A percentile compares a stretch with the other conserved stretches of the same genome.
Evolutionary conservation across 2,888 invertebrate species (phyloP).

Genomic region (Meghimatium bilineatum): DNA sequence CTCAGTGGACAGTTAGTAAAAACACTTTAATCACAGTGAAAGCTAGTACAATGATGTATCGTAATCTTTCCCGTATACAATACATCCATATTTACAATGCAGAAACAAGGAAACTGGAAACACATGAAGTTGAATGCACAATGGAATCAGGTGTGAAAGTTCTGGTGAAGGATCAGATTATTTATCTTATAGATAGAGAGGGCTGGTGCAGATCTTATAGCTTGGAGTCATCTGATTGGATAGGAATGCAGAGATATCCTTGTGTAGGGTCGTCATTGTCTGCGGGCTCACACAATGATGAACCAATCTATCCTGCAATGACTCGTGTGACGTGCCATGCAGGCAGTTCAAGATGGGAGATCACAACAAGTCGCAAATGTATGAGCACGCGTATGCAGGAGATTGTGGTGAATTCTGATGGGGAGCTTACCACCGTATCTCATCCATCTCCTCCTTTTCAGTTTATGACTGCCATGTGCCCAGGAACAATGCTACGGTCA

Average conservation of each 20-base stretch:
- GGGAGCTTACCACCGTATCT: background rate
- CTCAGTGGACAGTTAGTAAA: conserved; percentile 41
- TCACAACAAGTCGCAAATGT: background rate
- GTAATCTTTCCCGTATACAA: conserved; percentile 28
- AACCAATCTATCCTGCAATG: conserved; percentile 33
- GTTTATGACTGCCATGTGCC: conserved; percentile 40
- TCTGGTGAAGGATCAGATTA: background rate
- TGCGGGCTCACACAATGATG: background rate
- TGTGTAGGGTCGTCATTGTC: background rate
- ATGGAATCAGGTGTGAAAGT: conserved; percentile 45
- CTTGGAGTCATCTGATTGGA: background rate
- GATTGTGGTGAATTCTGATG: background rate
- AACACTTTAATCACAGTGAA: conserved; percentile 31
- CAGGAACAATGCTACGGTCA: conserved; percentile 17
- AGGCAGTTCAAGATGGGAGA: conserved; percentile 36
- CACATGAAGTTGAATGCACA: conserved; percentile 25
- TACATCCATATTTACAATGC: conserved; percentile 42
- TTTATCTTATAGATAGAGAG: conserved; percentile 34
- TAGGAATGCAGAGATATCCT: background rate
- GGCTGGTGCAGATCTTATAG: conserved; percentile 36
- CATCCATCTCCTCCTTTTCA: conserved; percentile 37
- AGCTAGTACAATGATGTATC: conserved; percentile 39
- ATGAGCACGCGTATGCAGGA: conserved; percentile 20
- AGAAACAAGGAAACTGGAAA: background rate
- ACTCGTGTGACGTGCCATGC: conserved; percentile 35